Evolutionary conservation across 2,888 invertebrate genomes (phyloP).

Genomic region (Standfussiana lucernea): DNA sequence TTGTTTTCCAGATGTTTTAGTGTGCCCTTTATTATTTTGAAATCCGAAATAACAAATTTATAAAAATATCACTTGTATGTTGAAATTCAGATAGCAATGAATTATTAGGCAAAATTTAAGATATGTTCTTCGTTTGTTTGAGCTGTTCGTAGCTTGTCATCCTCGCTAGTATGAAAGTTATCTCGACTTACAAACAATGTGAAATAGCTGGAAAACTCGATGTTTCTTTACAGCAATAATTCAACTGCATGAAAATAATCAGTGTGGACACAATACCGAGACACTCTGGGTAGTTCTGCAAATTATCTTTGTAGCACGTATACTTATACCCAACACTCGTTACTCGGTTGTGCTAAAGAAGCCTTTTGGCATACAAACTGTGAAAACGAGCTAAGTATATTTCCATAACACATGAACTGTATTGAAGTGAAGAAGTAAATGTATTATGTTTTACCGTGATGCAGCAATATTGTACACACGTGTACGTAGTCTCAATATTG

Average conservation of each 20-base stretch:
- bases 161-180: neutral
- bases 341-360: neutral
- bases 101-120: neutral
- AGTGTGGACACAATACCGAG: neutral
- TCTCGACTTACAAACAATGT: neutral
- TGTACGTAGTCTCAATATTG: neutral
- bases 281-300: neutral
- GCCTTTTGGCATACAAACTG: neutral
- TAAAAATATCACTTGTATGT: neutral
- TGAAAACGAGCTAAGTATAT: neutral
- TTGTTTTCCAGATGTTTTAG: neutral
- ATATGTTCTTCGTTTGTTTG: neutral
- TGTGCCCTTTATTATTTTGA: neutral
- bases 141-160: neutral
- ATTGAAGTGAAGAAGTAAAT: neutral
- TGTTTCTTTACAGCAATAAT: conserved; percentile 8
- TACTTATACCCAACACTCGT: neutral
- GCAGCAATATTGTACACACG: too few relatives aligned
- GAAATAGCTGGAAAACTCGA: conserved; percentile 3
- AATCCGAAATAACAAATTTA: neutral
- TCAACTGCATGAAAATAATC: conserved; percentile 11
- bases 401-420: neutral
- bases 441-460: too few relatives aligned
- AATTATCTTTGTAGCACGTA: conserved; percentile 6
- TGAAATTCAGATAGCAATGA: too few relatives aligned